Conservation (phyloP, 2,113 vertebrate genomes). For the Junco hyemalis region DNA sequence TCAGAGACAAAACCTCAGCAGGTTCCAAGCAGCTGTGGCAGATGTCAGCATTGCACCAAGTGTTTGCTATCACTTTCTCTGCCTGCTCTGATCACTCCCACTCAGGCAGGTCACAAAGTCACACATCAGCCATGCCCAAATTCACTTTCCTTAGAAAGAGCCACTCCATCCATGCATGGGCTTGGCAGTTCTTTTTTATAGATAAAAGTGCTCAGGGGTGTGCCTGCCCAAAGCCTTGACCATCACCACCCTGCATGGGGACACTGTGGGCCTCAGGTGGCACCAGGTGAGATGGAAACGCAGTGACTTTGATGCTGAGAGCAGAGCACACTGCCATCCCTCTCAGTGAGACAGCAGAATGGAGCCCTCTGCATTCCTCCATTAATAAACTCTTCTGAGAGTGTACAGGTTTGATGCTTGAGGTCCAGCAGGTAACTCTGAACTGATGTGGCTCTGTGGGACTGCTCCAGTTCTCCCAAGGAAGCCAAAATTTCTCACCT, state of each 20-base stretch:
- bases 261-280: not conserved
- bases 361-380: not conserved
- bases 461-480: not conserved
- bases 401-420: too few species aligned
- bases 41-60: not conserved
- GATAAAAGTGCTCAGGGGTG: not conserved
- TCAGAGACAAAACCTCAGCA: not conserved
- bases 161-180: not conserved
- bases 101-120: not conserved
- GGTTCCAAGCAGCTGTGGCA: not conserved
- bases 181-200: not conserved
- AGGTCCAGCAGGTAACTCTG: not conserved
- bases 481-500: not conserved
- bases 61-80: not conserved
- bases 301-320: not conserved
- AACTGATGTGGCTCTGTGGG: accelerated
- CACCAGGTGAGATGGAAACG: not conserved
- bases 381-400: not conserved
- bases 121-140: not conserved
- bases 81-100: not conserved
- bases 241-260: not conserved
- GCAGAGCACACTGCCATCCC: not conserved
- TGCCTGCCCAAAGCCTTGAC: not conserved
- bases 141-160: not conserved
- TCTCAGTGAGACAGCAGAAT: not conserved